Conservation (phyloP, 2,888 invertebrate genomes). For the Sinodicranocentrus sp. region DNA sequence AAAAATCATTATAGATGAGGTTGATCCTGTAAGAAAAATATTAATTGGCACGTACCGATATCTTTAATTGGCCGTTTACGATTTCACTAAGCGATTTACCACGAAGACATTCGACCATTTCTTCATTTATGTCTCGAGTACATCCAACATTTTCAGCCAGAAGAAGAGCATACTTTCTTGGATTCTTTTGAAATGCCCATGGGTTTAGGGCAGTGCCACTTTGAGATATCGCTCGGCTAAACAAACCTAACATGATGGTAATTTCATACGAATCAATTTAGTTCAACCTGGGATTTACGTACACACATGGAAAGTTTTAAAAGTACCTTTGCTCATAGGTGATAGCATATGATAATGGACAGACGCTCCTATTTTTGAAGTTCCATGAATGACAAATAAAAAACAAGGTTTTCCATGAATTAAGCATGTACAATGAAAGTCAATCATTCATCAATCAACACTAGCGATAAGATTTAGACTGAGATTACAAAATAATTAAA, state of each 20-base stretch:
- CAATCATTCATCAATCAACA: too few species aligned
- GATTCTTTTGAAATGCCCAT: slow-evolving; percentile 67
- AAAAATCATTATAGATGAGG: too few species aligned
- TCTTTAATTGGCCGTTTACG: slow-evolving; percentile 53
- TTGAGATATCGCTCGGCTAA: slow-evolving; percentile 56
- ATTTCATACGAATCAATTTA: not conserved
- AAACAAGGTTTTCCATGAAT: too few species aligned
- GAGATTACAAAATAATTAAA: not conserved
- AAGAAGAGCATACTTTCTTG: slow-evolving; percentile 31
- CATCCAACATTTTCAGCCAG: slow-evolving; percentile 61
- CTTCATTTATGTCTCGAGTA: slow-evolving; percentile 12
- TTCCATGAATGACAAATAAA: not conserved
- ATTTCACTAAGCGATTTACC: slow-evolving; percentile 52
- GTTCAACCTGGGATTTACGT: not conserved
- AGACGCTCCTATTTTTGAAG: slow-evolving; percentile 41
- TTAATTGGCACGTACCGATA: too few species aligned
- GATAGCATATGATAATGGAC: slow-evolving; percentile 60
- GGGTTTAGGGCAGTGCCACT: slow-evolving; percentile 65
- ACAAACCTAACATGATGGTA: slow-evolving; percentile 39
- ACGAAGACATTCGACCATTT: slow-evolving; percentile 55
- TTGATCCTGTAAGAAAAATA: too few species aligned
- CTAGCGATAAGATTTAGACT: too few species aligned
- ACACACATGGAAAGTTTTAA: not conserved
- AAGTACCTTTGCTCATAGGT: slow-evolving; percentile 63
- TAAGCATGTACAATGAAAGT: too few species aligned